Evolutionary conservation across 2,797 vertebrate species (phyloP), one percentile per base, ranked within the genome.

Genomic region (Falco biarmicus): DNA sequence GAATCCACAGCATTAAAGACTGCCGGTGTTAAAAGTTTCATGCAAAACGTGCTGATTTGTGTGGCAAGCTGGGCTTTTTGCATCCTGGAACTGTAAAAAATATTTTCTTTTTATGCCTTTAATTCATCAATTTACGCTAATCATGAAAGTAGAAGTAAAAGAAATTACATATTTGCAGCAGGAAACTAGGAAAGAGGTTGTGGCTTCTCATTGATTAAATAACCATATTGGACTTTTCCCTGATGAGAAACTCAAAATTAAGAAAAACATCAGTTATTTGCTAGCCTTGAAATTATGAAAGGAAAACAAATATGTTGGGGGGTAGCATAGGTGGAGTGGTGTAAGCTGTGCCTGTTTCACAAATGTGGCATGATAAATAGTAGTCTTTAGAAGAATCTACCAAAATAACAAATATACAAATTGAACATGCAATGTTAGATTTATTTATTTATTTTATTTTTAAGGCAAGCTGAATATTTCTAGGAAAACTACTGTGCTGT

Each of bases 281-380:
- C 7, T 78, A 54, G 15, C n/a, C 26, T 64, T 68, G 70, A 66
- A 84, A 53, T 45, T 78, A n/a, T 9, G 6, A 18, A 6, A 4
- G 12, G 6, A 1, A 18, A 21, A 14, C 43, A 34, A 41, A 28
- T 28, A 15, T 5, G 5, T 32, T 2, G 4, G 0, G 1, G 5
- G 4, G 21, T 41, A 41, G 41, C 13, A 15, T 41, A 3, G 4
- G 20, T 15, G 16, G 9, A 8, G 20, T 48, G 26, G 22, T 41
- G 26, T 15, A 47, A 41, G 17, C 66, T 74, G 47, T 28, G 25
- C 66, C 26, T 57, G 4, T 92, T 93, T 87, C 15, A 24, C 3
- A 32, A 17, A 5, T 20, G 12, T 28, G 28, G 10, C 15, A 15
- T 41, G 29, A 56, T 18, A 84, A 77, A 71, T 29, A 71, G 18